These are phyloP conservation scores for Neopelma chrysocephalum DNA, from an alignment of 2,797 vertebrate species.

Conservation along the genomic window DNA sequence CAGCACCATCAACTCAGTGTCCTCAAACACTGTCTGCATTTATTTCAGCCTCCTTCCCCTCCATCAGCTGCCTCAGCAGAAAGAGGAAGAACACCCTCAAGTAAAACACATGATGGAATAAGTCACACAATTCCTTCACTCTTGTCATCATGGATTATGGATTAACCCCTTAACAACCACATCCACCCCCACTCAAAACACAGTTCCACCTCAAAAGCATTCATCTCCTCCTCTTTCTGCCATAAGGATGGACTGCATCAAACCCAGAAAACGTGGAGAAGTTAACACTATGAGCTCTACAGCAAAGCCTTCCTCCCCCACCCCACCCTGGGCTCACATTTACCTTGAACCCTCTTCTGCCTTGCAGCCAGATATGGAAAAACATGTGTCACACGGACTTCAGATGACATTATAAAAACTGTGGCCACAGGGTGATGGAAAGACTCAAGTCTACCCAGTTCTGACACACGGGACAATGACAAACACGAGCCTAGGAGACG, in stretches of 20 bases:
- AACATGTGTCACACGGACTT: accelerated
- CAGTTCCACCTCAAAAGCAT: background rate
- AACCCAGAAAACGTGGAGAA: background rate
- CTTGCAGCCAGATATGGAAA: background rate
- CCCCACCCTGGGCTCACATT: background rate
- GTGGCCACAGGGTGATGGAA: background rate
- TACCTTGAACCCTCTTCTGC: background rate
- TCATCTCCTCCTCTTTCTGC: background rate
- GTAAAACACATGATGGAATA: background rate
- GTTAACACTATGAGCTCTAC: accelerated
- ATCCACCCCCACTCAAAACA: background rate
- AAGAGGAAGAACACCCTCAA: background rate
- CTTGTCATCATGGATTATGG: background rate
- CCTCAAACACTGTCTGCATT: background rate
- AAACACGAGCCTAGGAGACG: background rate
- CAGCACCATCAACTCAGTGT: background rate
- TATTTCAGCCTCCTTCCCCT: background rate
- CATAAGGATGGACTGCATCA: background rate
- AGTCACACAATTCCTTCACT: background rate
- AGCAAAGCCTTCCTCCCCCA: background rate
- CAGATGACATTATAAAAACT: background rate
- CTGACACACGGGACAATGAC: background rate
- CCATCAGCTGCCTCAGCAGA: background rate
- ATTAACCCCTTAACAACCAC: background rate
- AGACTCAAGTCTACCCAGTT: background rate